Evolutionary conservation across 2,797 vertebrate genomes (phyloP).

Genomic region (Caiman crocodilus): DNA sequence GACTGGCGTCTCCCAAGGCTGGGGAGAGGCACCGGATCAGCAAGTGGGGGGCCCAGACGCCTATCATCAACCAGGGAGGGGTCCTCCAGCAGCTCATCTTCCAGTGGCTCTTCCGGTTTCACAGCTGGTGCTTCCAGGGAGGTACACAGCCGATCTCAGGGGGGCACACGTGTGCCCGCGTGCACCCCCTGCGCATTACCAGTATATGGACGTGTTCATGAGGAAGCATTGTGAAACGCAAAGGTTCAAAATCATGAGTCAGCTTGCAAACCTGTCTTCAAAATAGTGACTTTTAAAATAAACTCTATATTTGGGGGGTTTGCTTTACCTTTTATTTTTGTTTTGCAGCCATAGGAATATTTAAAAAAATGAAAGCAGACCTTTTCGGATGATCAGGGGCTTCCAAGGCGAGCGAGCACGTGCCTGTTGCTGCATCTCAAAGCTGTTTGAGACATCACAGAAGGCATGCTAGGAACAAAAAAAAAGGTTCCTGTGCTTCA

Average conservation of each 20-base stretch:
- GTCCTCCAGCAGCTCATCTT: too few relatives aligned
- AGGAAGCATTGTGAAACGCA: not conserved
- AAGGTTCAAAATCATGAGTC: not conserved
- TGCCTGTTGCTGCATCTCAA: not conserved
- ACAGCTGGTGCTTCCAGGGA: not conserved
- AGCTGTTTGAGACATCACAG: not conserved
- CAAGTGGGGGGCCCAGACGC: too few relatives aligned
- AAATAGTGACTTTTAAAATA: not conserved
- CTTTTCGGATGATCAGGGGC: not conserved
- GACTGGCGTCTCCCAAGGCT: too few relatives aligned
- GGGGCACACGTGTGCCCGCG: too few relatives aligned
- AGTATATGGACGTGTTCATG: too few relatives aligned
- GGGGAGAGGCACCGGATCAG: too few relatives aligned
- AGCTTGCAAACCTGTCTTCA: not conserved
- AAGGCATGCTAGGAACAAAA: not conserved
- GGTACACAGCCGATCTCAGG: too few relatives aligned
- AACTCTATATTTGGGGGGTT: accelerated
- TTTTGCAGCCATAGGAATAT: not conserved
- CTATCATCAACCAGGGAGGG: too few relatives aligned
- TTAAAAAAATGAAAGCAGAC: not conserved
- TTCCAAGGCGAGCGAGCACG: not conserved
- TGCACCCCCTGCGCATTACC: too few relatives aligned
- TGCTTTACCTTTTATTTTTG: not conserved
- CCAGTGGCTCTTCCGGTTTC: too few relatives aligned
- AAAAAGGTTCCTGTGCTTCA: too few relatives aligned